A percentile compares a stretch with the other conserved stretches of the same genome.
Evolutionary conservation across 2,113 vertebrate species (phyloP).

Genomic region (Butorides virescens): DNA sequence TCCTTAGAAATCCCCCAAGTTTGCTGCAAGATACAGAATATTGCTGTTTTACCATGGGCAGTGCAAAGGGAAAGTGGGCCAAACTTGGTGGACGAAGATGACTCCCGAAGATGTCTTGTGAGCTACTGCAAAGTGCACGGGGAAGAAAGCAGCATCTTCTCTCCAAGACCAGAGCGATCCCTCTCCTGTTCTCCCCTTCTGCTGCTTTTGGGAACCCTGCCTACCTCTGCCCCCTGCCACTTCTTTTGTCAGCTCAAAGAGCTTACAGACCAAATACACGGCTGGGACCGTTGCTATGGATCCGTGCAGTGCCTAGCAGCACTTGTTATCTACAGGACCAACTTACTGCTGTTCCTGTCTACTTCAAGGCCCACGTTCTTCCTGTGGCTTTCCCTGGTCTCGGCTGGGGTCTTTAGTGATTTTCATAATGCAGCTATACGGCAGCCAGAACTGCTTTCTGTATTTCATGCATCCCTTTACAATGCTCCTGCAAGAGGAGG

Average conservation of each 20-base stretch:
- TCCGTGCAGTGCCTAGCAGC: not conserved
- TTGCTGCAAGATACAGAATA: not conserved
- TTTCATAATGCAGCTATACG: not conserved
- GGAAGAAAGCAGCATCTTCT: not conserved
- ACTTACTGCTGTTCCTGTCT: not conserved
- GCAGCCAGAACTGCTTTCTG: not conserved
- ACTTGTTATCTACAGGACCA: not conserved
- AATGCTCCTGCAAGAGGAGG: not conserved
- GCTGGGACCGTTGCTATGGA: not conserved
- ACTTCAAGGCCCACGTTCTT: not conserved
- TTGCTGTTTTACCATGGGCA: not conserved
- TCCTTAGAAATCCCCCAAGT: not conserved
- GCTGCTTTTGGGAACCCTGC: not conserved
- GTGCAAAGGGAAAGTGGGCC: not conserved
- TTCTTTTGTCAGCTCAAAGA: not conserved
- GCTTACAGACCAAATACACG: not conserved
- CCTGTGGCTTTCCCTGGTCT: not conserved
- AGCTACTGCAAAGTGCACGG: too few relatives aligned
- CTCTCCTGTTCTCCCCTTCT: not conserved
- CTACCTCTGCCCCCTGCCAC: not conserved
- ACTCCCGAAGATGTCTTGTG: not conserved
- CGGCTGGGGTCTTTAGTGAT: not conserved
- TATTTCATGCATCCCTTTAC: not conserved
- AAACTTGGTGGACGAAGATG: fast-evolving
- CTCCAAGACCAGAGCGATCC: not conserved